Evolutionary conservation across 2,113 vertebrate species (phyloP).

Genomic region (Condylura cristata): DNA sequence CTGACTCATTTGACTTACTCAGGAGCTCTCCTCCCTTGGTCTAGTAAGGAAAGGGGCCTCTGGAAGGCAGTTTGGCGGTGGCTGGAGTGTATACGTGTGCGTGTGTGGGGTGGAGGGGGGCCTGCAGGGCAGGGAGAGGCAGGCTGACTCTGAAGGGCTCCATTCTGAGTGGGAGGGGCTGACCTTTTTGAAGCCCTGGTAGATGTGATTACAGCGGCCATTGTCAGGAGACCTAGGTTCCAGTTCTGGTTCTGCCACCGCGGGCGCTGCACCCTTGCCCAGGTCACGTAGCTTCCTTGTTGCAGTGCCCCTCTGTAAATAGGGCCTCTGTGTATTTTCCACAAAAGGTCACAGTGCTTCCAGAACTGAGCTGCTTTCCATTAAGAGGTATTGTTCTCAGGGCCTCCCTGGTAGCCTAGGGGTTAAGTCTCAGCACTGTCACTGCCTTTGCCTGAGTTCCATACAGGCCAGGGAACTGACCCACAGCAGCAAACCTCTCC

Average conservation of each 20-base stretch:
- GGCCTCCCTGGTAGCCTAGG: too few species aligned
- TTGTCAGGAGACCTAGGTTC: background rate
- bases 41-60: background rate
- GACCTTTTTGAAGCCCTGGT: background rate
- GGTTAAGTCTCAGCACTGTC: too few species aligned
- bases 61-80: background rate
- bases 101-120: background rate
- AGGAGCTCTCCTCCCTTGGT: background rate
- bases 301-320: background rate
- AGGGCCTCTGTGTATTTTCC: background rate
- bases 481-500: too few species aligned
- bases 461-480: too few species aligned
- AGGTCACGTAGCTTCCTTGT: background rate
- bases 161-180: background rate
- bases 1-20: background rate
- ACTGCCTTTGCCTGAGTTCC: too few species aligned
- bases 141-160: background rate
- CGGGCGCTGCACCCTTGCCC: rapidly evolving
- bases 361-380: background rate
- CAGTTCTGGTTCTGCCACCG: background rate
- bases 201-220: background rate
- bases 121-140: too few species aligned
- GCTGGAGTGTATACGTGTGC: background rate
- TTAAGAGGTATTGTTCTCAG: background rate
- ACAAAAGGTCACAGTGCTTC: background rate